These are phyloP conservation scores for Troglohyphantes excavatus DNA, from an alignment of 2,888 invertebrate species.

Conservation along the genomic window DNA sequence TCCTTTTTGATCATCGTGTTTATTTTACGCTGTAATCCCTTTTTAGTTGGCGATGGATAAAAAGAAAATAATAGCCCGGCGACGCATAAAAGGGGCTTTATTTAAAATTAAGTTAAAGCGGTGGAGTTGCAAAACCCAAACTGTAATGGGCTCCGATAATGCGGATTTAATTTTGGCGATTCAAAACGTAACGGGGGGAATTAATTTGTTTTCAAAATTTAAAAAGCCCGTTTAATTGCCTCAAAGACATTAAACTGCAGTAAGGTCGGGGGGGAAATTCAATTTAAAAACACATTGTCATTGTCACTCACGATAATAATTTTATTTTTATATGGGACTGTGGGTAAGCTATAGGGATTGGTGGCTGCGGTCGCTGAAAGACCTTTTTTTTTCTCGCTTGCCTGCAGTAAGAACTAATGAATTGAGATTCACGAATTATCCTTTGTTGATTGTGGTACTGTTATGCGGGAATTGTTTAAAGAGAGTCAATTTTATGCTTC, in stretches of 20 bases:
- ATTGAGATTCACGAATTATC: constrained; percentile 53
- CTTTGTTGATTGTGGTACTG: constrained; percentile 41
- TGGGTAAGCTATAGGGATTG: background rate
- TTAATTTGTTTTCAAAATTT: constrained; percentile 75
- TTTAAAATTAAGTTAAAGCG: constrained; percentile 77
- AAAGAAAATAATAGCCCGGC: constrained; percentile 73
- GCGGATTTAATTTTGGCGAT: constrained; percentile 75
- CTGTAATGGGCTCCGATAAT: constrained; percentile 65
- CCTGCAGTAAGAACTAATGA: constrained; percentile 73
- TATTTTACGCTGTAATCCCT: constrained; percentile 72
- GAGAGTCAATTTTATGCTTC: constrained; percentile 40
- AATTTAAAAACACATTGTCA: constrained; percentile 76
- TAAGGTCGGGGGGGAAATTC: constrained; percentile 75
- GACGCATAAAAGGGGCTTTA: constrained; percentile 75
- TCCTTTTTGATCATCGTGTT: constrained; percentile 64
- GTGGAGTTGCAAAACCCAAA: constrained; percentile 55
- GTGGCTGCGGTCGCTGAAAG: background rate
- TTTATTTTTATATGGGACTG: constrained; percentile 63
- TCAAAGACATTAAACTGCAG: constrained; percentile 70
- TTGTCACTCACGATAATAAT: constrained; percentile 75
- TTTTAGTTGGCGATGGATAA: constrained; percentile 67
- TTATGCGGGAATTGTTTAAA: background rate
- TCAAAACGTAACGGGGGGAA: constrained; percentile 62
- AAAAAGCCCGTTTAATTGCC: constrained; percentile 75
- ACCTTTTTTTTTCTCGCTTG: constrained; percentile 24